Conservation (phyloP, 2,113 vertebrate genomes). For the Stegostoma tigrinum region DNA sequence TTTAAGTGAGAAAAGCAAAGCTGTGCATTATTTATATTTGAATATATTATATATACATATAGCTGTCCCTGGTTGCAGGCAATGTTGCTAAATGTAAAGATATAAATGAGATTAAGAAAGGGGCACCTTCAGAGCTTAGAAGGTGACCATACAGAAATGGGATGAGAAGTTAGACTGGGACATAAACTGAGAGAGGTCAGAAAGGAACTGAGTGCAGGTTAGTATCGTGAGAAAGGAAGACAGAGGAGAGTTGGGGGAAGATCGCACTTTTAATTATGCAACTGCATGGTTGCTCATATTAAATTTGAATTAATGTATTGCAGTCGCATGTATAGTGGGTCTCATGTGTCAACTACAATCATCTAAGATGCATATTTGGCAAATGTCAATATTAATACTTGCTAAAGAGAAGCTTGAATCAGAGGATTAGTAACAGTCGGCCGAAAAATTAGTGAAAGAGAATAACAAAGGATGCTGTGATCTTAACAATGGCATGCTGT, state of each 20-base stretch:
- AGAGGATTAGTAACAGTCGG: conserved; percentile 14
- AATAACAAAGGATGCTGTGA: not conserved
- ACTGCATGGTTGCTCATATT: not conserved
- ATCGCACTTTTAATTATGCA: not conserved
- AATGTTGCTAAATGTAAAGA: not conserved
- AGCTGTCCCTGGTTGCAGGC: not conserved
- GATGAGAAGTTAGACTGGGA: not conserved
- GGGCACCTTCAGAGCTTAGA: not conserved
- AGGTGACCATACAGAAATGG: not conserved
- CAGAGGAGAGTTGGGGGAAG: not conserved
- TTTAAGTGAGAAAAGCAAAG: not conserved
- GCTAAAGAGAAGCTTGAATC: conserved; percentile 4
- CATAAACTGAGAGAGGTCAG: not conserved
- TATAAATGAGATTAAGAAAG: not conserved
- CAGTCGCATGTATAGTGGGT: not conserved
- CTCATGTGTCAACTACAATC: not conserved
- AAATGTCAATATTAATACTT: not conserved
- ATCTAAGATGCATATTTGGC: not conserved
- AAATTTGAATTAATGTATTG: not conserved
- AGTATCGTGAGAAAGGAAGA: not conserved
- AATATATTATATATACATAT: not conserved
- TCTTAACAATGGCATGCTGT: not conserved
- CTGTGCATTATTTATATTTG: not conserved
- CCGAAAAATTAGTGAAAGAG: not conserved
- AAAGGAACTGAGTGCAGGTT: not conserved